Conservation (phyloP, 2,113 vertebrate species). For the Pteronura brasiliensis region DNA sequence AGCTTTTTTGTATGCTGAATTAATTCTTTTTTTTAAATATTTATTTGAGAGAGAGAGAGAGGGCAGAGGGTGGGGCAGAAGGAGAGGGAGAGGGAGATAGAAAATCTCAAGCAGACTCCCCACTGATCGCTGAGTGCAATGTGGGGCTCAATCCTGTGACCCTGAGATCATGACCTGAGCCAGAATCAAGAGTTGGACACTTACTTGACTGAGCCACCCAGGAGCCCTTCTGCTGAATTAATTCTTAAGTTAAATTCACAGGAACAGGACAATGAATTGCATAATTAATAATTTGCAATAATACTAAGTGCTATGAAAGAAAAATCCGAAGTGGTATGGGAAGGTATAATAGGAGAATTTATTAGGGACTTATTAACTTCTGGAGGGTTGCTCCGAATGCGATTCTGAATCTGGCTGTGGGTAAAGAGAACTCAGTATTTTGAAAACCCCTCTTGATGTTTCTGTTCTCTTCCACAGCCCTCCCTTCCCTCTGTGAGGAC, state of each 20-base stretch:
- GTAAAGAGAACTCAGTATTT: neutral
- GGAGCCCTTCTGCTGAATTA: neutral
- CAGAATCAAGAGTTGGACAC: too few species aligned
- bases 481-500: neutral
- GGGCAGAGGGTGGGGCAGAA: neutral
- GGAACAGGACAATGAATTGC: neutral
- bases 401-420: neutral
- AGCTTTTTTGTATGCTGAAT: conserved; percentile 17
- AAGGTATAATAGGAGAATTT: neutral
- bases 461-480: neutral
- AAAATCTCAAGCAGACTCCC: neutral
- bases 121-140: neutral
- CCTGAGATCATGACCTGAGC: neutral
- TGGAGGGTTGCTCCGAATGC: neutral
- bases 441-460: neutral
- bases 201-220: too few species aligned
- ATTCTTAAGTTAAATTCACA: conserved; percentile 23
- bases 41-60: neutral
- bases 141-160: neutral
- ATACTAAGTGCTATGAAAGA: conserved; percentile 7
- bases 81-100: neutral
- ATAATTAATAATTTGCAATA: conserved; percentile 24
- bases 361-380: neutral
- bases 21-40: neutral
- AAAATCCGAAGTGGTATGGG: neutral